Evolutionary conservation across 2,113 vertebrate genomes (phyloP).

Genomic region (Rattus norvegicus): DNA sequence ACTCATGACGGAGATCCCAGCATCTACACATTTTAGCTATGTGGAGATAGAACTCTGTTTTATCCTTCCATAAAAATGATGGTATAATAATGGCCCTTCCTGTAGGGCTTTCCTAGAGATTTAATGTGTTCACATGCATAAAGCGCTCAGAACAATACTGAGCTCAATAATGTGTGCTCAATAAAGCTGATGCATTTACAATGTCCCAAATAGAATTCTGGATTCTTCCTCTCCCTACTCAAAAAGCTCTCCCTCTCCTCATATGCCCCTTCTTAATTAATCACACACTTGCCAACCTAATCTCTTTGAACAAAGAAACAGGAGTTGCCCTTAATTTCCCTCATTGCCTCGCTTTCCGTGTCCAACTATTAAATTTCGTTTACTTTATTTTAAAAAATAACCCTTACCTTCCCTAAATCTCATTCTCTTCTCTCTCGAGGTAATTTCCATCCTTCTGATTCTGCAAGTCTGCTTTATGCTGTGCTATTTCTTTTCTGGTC

Average conservation of each 20-base stretch:
- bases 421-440: background rate
- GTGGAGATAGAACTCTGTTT: background rate
- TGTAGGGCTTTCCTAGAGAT: background rate
- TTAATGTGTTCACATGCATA: background rate
- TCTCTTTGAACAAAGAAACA: background rate
- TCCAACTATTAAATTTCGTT: background rate
- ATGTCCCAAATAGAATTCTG: background rate
- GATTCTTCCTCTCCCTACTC: background rate
- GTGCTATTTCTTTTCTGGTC: background rate
- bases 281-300: background rate
- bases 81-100: background rate
- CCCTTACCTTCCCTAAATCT: background rate
- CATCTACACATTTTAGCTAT: background rate
- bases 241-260: background rate
- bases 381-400: background rate
- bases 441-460: background rate
- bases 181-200: background rate
- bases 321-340: background rate
- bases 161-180: background rate
- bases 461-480: background rate
- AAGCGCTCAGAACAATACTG: background rate
- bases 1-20: background rate
- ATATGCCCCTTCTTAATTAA: background rate
- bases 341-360: background rate
- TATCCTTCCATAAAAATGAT: background rate